Base-by-base conservation (phyloP, 30 jellyfish, hydroid and myxozoan species). In the Pseudorhiza aurosa region DNA sequence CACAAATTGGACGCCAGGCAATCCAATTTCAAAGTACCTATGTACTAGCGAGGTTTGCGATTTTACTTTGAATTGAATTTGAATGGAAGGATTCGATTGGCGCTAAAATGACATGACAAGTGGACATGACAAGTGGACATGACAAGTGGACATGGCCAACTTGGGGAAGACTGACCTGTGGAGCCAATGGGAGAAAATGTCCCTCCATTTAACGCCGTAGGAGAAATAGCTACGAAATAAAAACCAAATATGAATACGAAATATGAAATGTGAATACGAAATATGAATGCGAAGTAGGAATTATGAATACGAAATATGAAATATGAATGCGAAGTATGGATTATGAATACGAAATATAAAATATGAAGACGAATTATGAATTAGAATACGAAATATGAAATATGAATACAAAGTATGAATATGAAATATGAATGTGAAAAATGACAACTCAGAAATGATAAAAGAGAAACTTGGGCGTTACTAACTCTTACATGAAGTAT, bases 181-280 rank as follows among this genome's bases (percentile, higher is more conserved):
- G 88, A 77, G 12, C 88, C 88, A 18, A 77, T 43, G 19, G 88
- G 88, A 4, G 88, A 77, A 15, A 77, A 44, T 22, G 88, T 80
- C 26, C 81, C 40, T 33, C 81, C 88, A 22, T 72, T 53, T 17
- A 77, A 33, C 0, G 81, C 80, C 17, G 88, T 77, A 26, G 88
- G 88, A 1, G 88, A 77, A 6, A 77, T 80, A 77, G 59, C 88
- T 77, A 55, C 29, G 22, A 77, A 60, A 18, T 35, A 59, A 43
- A 2, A 17, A 63, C 3, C 24, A 9, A 63, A 25, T 24, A 32
- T 24, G 55, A 3, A 8, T 39, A 35, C 27, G 2, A 1, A 21
- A 31, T 39, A 24, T 6, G 17, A 2, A 9, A 7, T 8, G 42
- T 28, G 42, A 58, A 58, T 17, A 2, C 2, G 7, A 58, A 8